These are phyloP conservation scores for Periophthalmus magnuspinnatus DNA, from an alignment of 2,797 vertebrate genomes.

Conservation along the genomic window DNA sequence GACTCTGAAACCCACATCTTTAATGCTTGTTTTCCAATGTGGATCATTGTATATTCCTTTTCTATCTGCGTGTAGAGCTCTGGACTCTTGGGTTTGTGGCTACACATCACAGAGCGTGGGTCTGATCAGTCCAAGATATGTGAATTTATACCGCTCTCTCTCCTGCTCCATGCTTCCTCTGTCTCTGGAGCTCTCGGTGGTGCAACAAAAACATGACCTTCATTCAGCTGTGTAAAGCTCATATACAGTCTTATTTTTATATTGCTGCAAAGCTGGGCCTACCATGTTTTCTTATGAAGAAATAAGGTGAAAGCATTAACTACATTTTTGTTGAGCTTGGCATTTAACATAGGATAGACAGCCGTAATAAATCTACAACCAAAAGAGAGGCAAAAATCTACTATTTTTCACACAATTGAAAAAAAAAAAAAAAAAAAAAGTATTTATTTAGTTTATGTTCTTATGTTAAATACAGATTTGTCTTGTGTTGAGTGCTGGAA, in stretches of 20 bases:
- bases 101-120: constrained; percentile 42
- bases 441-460: background rate
- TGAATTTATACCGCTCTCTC: constrained; percentile 29
- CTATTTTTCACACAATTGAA: background rate
- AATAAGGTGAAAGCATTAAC: background rate
- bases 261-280: background rate
- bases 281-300: background rate
- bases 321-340: background rate
- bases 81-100: constrained; percentile 40
- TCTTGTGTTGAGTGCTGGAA: constrained; percentile 9
- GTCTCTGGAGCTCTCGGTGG: constrained; percentile 33
- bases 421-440: background rate
- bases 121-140: constrained; percentile 34
- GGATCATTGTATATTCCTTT: constrained; percentile 12
- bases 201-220: constrained; percentile 47
- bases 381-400: background rate
- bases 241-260: background rate
- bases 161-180: constrained; percentile 22
- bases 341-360: background rate
- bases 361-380: too few species aligned
- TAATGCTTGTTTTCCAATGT: constrained; percentile 41
- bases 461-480: constrained; percentile 12
- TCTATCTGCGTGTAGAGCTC: constrained; percentile 26
- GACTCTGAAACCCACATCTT: constrained; percentile 9
- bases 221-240: constrained; percentile 31